A percentile compares a stretch with the other conserved stretches of the same genome.
phyloP scores from a whole-genome alignment of 2,113 vertebrate species.

The Odontesthes bonariensis region DNA sequence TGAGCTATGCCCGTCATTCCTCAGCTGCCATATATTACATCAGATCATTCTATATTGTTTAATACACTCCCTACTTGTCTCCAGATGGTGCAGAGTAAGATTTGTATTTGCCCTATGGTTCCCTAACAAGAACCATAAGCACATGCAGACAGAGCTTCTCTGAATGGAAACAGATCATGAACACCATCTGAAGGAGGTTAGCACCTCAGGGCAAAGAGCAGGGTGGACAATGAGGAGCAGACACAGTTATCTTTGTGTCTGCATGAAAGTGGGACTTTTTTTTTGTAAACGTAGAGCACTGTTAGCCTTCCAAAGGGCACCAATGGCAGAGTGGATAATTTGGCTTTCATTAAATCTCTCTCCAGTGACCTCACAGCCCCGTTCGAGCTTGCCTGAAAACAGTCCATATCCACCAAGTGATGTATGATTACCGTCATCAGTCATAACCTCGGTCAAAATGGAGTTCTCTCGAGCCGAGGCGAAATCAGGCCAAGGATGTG shows the following conservation, averaged over 20 bases:
- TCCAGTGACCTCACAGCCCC: conserved; percentile 38
- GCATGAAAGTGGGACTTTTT: conserved; percentile 21
- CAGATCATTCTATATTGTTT: not conserved
- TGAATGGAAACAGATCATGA: conserved; percentile 40
- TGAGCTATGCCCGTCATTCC: not conserved
- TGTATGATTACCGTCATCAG: conserved; percentile 55
- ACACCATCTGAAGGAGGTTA: conserved; percentile 16
- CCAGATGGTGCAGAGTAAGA: conserved; percentile 11
- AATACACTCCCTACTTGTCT: not conserved
- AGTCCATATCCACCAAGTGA: conserved; percentile 43
- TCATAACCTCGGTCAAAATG: conserved; percentile 55
- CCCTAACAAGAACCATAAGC: conserved; percentile 31
- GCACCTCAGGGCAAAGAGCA: conserved; percentile 21
- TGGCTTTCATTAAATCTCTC: conserved; percentile 60
- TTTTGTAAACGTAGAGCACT: conserved; percentile 8
- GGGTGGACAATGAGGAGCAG: conserved; percentile 47
- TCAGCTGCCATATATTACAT: not conserved
- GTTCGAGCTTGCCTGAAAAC: conserved; percentile 47
- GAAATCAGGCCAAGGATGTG: conserved; percentile 45
- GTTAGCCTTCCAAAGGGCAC: conserved; percentile 35
- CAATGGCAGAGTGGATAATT: conserved; percentile 46
- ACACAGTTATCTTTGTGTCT: conserved; percentile 33
- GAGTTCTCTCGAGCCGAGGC: conserved; percentile 44
- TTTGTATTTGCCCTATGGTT: conserved; percentile 1
- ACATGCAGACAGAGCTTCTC: conserved; percentile 13